A percentile compares a stretch with the other conserved stretches of the same genome.
phyloP scores from a whole-genome alignment of 1,140 invertebrate species.

The Theocolax elegans region DNA sequence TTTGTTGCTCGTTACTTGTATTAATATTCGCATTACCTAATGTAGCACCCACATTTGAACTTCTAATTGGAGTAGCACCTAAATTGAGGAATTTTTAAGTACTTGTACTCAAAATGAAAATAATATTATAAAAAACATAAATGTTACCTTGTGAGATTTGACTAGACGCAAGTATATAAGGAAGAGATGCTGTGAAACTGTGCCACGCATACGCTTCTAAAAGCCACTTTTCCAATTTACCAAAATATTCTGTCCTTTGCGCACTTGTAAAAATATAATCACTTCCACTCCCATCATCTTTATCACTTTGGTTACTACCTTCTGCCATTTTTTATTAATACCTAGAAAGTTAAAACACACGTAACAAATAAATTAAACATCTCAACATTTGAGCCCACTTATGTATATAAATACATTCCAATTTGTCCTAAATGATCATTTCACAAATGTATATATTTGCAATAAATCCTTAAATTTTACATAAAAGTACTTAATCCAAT shows the following conservation, averaged over 20 bases:
- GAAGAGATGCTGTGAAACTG: constrained; percentile 64
- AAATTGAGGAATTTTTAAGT: constrained; percentile 1
- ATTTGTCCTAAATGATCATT: too few species aligned
- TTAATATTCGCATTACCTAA: constrained; percentile 20
- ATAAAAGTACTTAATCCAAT: too few species aligned
- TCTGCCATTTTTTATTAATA: constrained; percentile 21
- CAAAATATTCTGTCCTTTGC: constrained; percentile 64
- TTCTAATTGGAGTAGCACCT: constrained; percentile 12
- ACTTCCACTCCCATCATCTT: constrained; percentile 2
- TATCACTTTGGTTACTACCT: constrained; percentile 2
- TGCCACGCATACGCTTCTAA: constrained; percentile 68
- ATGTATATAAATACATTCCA: too few species aligned
- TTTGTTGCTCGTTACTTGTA: constrained; percentile 14
- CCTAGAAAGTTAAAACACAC: constrained; percentile 20
- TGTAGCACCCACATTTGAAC: constrained; percentile 4
- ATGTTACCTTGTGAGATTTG: constrained; percentile 59
- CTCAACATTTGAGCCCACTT: too few species aligned
- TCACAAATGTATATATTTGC: too few species aligned
- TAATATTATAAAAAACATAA: constrained; percentile 36
- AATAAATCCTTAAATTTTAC: too few species aligned
- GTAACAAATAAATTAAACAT: too few species aligned
- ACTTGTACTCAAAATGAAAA: not conserved
- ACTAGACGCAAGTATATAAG: constrained; percentile 64
- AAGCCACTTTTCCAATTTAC: constrained; percentile 67
- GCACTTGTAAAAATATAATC: not conserved